Percentiles rank a stretch among this genome's conserved stretches.
phyloP scores from a whole-genome alignment of 2,888 invertebrate species.

The Andrena trimmerana region DNA sequence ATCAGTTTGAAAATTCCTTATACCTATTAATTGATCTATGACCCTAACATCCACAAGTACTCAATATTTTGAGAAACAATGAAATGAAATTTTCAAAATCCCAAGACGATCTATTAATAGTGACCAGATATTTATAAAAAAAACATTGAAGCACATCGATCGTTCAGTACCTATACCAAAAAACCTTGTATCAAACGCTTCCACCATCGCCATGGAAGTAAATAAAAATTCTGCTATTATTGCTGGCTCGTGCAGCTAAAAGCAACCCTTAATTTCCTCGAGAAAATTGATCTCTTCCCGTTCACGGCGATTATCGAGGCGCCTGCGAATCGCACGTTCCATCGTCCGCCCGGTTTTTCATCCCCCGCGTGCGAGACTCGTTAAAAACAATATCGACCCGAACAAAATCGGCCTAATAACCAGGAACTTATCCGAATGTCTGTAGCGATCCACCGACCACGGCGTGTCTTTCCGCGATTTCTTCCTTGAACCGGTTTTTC shows the following conservation, averaged over 20 bases:
- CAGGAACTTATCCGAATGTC: conserved; percentile 9
- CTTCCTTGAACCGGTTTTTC: conserved; percentile 35
- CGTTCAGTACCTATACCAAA: background rate
- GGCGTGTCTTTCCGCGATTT: conserved; percentile 3
- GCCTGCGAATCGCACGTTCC: conserved; percentile 30
- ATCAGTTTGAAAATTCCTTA: no score
- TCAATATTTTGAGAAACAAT: no score
- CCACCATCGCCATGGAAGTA: background rate
- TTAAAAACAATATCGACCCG: conserved; percentile 45
- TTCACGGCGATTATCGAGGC: conserved; percentile 26
- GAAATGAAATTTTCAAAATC: no score
- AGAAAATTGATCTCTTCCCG: conserved; percentile 50
- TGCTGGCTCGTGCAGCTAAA: conserved; percentile 12
- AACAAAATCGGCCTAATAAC: conserved; percentile 29
- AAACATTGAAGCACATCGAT: no score
- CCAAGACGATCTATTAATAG: no score
- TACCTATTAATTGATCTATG: no score
- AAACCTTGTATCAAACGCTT: background rate
- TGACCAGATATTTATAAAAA: no score
- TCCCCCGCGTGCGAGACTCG: background rate
- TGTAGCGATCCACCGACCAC: conserved; percentile 2
- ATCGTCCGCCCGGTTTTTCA: conserved; percentile 17
- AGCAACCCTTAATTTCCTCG: conserved; percentile 47
- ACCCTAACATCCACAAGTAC: no score
- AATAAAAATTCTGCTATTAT: conserved; percentile 18